Percentiles rank a stretch among this genome's conserved stretches.
Conservation (phyloP, 2,888 invertebrate species). For the Andrena marginata region DNA sequence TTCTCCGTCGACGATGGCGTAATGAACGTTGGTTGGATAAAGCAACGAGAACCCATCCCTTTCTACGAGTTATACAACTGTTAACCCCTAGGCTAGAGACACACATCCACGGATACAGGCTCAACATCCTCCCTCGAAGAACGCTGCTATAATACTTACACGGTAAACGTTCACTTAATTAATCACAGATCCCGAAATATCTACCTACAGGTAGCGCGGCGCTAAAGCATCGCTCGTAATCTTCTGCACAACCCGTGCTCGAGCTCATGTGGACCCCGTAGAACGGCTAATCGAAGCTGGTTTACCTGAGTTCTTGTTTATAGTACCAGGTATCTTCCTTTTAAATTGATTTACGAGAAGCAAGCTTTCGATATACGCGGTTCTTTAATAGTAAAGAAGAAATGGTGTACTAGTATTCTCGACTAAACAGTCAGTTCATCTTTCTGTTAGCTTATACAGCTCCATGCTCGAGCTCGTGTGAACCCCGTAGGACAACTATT, state of each 20-base stretch:
- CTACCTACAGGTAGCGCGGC: constrained; percentile 18
- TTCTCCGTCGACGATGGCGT: background rate
- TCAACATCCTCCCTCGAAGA: background rate
- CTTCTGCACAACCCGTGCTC: background rate
- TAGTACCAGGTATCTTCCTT: too few species aligned
- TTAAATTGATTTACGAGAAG: too few species aligned
- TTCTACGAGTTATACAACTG: background rate
- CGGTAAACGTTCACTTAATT: constrained; percentile 35
- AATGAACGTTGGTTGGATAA: background rate
- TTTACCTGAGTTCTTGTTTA: background rate
- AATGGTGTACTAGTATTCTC: too few species aligned
- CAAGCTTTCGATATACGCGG: too few species aligned
- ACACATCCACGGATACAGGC: constrained; percentile 2
- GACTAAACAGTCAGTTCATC: too few species aligned
- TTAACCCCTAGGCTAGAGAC: constrained; percentile 6
- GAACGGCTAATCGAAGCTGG: background rate
- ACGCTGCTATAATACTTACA: constrained; percentile 37
- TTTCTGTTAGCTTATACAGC: too few species aligned
- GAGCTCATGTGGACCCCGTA: background rate
- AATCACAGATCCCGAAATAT: constrained; percentile 53
- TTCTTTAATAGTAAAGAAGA: too few species aligned
- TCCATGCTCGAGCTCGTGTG: background rate
- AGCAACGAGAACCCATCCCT: background rate
- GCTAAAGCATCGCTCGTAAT: constrained; percentile 18
- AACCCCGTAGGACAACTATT: too few species aligned